phyloP scores from a whole-genome alignment of 92 coral and sea anemone genomes.

The Micromussa lordhowensis region DNA sequence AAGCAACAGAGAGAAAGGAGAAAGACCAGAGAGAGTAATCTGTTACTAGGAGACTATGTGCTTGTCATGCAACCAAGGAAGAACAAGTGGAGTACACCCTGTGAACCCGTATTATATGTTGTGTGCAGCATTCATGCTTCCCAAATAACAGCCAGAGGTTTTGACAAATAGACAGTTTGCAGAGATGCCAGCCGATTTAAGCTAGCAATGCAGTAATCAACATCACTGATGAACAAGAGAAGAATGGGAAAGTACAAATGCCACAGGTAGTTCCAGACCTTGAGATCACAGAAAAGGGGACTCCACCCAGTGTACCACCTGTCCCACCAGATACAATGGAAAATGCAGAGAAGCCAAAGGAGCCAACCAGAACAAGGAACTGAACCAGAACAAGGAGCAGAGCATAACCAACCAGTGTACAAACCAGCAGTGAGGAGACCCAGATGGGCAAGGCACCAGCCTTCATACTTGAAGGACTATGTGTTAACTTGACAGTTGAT shows the following conservation, averaged over 20 bases:
- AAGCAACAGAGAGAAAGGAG: slow-evolving; percentile 61
- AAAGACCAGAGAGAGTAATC: no score
- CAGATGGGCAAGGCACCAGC: slow-evolving; percentile 11
- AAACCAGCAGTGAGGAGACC: slow-evolving; percentile 4
- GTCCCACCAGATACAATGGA: slow-evolving; percentile 7
- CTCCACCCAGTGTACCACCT: slow-evolving; percentile 15
- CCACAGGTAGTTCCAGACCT: slow-evolving; percentile 31
- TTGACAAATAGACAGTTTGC: slow-evolving; percentile 54
- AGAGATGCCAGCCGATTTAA: slow-evolving; percentile 57
- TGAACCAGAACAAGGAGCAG: no score
- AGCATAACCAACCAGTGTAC: background rate
- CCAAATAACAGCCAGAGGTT: slow-evolving; percentile 49
- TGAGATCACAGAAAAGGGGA: slow-evolving; percentile 1
- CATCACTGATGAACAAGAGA: slow-evolving; percentile 45
- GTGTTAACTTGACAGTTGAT: slow-evolving; percentile 3
- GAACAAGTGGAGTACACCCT: slow-evolving; percentile 76
- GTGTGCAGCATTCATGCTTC: slow-evolving; percentile 50
- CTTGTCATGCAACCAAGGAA: slow-evolving; percentile 58
- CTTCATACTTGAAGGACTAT: slow-evolving; percentile 10
- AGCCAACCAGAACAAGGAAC: slow-evolving; percentile 11
- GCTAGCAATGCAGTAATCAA: slow-evolving; percentile 61
- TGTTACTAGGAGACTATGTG: slow-evolving; percentile 76
- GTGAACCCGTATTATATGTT: slow-evolving; percentile 56
- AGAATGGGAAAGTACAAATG: slow-evolving; percentile 9
- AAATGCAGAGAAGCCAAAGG: slow-evolving; percentile 9